Base-by-base conservation (phyloP, 2,113 vertebrate species). In the Gavia stellata region DNA sequence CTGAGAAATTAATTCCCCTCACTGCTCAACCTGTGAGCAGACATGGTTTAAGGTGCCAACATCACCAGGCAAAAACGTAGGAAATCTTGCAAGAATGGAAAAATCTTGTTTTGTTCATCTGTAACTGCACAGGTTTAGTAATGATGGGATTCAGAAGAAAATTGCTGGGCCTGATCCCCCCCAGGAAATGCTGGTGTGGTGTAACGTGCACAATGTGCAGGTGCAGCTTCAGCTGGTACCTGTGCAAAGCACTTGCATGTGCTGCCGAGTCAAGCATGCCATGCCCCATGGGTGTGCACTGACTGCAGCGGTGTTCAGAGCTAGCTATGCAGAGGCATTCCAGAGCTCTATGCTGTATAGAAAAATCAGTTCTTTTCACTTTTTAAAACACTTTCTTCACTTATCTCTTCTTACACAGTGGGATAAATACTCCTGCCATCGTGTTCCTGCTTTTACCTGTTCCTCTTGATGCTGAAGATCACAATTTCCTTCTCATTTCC, bases 161-260 rank as follows among this genome's bases (percentile, higher is more conserved):
- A 61, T 59, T 17, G 17, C 63, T 38, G 68, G 59, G 61, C 40
- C 61, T 42, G 44, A 3, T 4, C 4, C 36, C 21, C 21, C 14
- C 6, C 16, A 7, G 36, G 78, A 17, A 16, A 1, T 21, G 33
- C 31, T 3, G 10, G 3, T 1, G 4, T 40, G 61, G 12, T 31
- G 47, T 20, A 1, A 31, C 1, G 68, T 13, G 8, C 25, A 3
- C 26, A 3, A 7, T 1, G 34, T 7, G n/a, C 4, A 6, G 34
- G 44, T 28, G 67, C 6, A 14, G n/a, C 49, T 66, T 8, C 1
- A 6, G 55, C 36, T 58, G 59, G 50, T 18, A 6, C 36, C 56
- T 62, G 45, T 50, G 85, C 5, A 17, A 14, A 40, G 59, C 63
- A 3, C n/a, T 62, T 17, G 36, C 36, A 10, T 0, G 0, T 4